Evolutionary conservation across 2,797 vertebrate species (phyloP), one percentile per base, ranked within the genome.

Genomic region (Spinus olivaceus): DNA sequence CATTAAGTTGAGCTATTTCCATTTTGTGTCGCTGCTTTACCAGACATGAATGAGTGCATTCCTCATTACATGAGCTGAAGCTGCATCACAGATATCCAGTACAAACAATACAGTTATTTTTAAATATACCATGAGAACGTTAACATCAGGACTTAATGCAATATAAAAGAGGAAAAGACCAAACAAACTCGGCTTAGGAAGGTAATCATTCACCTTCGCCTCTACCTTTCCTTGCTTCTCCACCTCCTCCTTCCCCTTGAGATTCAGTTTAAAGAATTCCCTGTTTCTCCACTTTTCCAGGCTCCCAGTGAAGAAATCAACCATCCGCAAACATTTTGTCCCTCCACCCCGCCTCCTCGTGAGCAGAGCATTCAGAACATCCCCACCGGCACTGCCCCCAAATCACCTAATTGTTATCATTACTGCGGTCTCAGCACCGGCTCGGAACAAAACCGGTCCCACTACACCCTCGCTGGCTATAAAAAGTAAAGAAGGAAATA

Each of bases 1-100:
- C 92, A 83, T 91, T 56, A 96, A 97, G 94, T 86, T 95, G 53
- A 96, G 82, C 93, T 81, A 65, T 89, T 93, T 63, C 88, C 91
- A 73, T 95, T 54, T 82, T 56, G 82, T 50, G 56, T 32, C 72
- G 6, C 83, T 42, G 86, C 90, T 64, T 42, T n/a, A 54, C 37
- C 54, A 83, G 69, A 74, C 63, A 39, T 27, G 41, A 94, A 81
- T 5, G 76, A 80, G 27, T 32, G 41, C 72, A 92, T 37, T 84
- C 56, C 79, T 86, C 73, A 78, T 46, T 47, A 89, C 81, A 74
- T 3, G 13, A 95, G 1, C 57, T 23, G 86, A 78, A 64, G 49
- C 77, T 35, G 49, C 70, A 81, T 12, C 93, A 28, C 49, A 33
- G 65, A 19, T 46, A 79, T 2, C 39, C 91, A 22, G 25, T 4